Base-by-base conservation (phyloP, 2,797 vertebrate genomes). In the Thalassophryne amazonica region DNA sequence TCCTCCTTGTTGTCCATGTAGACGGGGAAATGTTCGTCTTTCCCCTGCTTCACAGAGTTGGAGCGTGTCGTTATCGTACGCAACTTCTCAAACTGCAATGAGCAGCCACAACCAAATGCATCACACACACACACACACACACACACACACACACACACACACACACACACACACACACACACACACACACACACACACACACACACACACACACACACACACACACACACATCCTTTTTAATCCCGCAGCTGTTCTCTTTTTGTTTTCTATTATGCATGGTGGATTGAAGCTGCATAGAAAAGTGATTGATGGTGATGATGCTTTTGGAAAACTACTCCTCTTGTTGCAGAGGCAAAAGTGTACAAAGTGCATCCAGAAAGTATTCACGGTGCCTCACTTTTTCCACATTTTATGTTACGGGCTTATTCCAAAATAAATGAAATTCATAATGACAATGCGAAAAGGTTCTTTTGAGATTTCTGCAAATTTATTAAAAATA, bases 1-100 rank as follows among this genome's bases (percentile, higher is more conserved):
- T 95, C 94, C 76, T 96, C 94, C 87, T 95, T 94, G 80, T 87
- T 93, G 81, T 95, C 94, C 94, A 95, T 95, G 85, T 84, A 92
- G 75, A 95, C 94, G 7, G 94, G 94, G 83, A 92, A 92, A 86
- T 92, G 91, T 80, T 94, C 91, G 46, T 93, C 93, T 88, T 94
- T 95, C 78, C 94, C 94, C 85, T 95, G 94, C 88, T 90, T 93
- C 88, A 94, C 93, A 64, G 94, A 95, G 90, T 95, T 95, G 80
- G 92, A 94, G 76, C 94, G 94, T 74, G 94, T 95, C 52, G 93
- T 95, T 87, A 95, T 95, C 82, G 94, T 96, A 78, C 93, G 91
- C 80, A 95, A 88, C 87, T 95, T 95, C 85, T 92, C 92, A 89
- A 96, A 93, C 94, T 95, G 85, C 65, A 92, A 83, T 75, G 66